A percentile compares a stretch with the other conserved stretches of the same genome.
Conservation (phyloP, 2,113 vertebrate genomes). For the Thalassoma bifasciatum region DNA sequence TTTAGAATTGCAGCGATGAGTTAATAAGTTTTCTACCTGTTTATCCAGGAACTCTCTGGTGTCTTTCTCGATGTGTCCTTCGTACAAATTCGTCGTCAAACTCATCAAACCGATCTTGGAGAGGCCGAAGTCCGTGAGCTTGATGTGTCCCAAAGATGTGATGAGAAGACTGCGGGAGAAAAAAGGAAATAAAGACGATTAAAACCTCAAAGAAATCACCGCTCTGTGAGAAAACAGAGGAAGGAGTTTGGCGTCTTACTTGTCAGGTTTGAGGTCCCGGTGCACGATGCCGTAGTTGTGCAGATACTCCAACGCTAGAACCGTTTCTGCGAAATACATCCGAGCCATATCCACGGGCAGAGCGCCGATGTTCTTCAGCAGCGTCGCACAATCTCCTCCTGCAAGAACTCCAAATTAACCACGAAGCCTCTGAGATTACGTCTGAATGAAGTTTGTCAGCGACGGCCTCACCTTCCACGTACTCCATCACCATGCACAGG, state of each 20-base stretch:
- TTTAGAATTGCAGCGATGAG: too few species aligned
- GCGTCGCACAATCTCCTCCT: conserved; percentile 97
- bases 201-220: too few species aligned
- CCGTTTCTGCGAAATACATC: conserved; percentile 98
- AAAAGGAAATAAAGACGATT: not conserved
- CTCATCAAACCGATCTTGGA: conserved; percentile 99
- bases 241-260: conserved; percentile 88
- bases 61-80: conserved; percentile 98
- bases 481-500: conserved; percentile 99
- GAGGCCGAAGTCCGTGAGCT: conserved; percentile 96
- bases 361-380: conserved; percentile 96
- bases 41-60: conserved; percentile 96
- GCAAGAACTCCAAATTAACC: not conserved
- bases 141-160: conserved; percentile 98
- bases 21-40: conserved; percentile 82
- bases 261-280: conserved; percentile 97
- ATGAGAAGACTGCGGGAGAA: conserved; percentile 89
- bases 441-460: rapidly evolving
- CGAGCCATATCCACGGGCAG: conserved; percentile 95
- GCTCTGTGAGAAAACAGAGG: too few species aligned
- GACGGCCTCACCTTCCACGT: conserved; percentile 90
- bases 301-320: conserved; percentile 94
- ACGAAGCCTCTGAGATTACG: rapidly evolving
- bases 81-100: conserved; percentile 96
- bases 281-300: conserved; percentile 99